Conservation (phyloP, 1,140 invertebrate genomes). For the Globodera ellingtonae region DNA sequence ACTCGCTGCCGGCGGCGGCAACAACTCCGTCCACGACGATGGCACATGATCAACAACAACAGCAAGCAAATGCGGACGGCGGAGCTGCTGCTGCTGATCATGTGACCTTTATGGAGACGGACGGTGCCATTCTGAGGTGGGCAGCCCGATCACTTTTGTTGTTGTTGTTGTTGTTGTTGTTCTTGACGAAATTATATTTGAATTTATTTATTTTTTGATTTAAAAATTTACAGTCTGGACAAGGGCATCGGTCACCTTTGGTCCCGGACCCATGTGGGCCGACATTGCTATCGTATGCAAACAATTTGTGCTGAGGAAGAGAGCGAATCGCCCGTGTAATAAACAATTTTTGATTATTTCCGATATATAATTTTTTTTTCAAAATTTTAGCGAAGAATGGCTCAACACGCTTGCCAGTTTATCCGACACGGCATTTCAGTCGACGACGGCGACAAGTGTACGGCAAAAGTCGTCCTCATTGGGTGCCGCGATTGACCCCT, state of each 20-base stretch:
- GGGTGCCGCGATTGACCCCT: slow-evolving; percentile 17
- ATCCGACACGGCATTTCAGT: neutral
- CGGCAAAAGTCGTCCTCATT: slow-evolving; percentile 14
- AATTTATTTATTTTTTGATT: neutral
- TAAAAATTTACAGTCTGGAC: slow-evolving; percentile 40
- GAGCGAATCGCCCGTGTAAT: slow-evolving; percentile 1
- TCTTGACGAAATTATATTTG: too few species aligned
- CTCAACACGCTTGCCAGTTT: neutral
- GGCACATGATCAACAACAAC: slow-evolving; percentile 13
- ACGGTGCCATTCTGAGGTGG: slow-evolving; percentile 48
- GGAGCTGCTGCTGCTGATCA: neutral
- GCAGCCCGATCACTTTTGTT: neutral
- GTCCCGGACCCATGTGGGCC: slow-evolving; percentile 42
- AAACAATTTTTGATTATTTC: neutral
- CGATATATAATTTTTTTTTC: neutral
- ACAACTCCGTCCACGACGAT: neutral
- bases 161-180: too few species aligned
- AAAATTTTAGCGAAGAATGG: slow-evolving; percentile 14
- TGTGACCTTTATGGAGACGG: slow-evolving; percentile 37
- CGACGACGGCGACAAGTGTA: neutral
- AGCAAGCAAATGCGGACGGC: slow-evolving; percentile 2
- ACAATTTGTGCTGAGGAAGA: slow-evolving; percentile 5
- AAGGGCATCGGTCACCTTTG: slow-evolving; percentile 21
- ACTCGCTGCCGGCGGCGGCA: slow-evolving; percentile 37
- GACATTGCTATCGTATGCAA: slow-evolving; percentile 43